Evolutionary conservation across 1,140 invertebrate species (phyloP), one percentile per base, ranked within the genome.

Genomic region (Drosophila leontia): DNA sequence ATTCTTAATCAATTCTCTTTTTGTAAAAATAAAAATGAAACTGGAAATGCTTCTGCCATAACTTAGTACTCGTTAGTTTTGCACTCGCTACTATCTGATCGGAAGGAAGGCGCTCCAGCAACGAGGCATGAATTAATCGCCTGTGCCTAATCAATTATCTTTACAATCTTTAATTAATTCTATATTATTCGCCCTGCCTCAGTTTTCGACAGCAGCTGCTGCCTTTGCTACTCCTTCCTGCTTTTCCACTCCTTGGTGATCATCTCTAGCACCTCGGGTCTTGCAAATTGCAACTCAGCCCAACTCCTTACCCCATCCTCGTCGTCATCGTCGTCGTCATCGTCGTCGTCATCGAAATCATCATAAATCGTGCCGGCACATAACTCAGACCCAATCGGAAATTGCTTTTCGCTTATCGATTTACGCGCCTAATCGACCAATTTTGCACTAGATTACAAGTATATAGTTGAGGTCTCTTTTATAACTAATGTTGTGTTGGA

Each of bases 91-190:
- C 12, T 68, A 44, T 67, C 37, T 72, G 67, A 60, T 74, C 53
- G 68, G 39, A 37, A 42, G 23, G 48, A 60, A 82, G 53, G 53
- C 53, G 13, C 53, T 39, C 4, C 53, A 37, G 35, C 35, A 86
- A 87, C 65, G 69, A 86, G 79, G 74, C 80, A 63, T 61, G 61
- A 82, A 92, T 92, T 91, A 91, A 92, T 92, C 91, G 91, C 82
- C 50, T 80, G 59, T 75, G 76, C 67, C 91, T 92, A 92, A 92
- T 92, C 91, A 92, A 92, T 92, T 92, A 92, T 92, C 91, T 92
- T 88, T 82, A 86, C 81, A 62, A 92, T 92, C 91, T 92, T 92
- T 92, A 92, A 92, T 92, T 92, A 92, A 92, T 92, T 92, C 84
- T 88, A 82, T 92, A 92, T 88, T 91, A 86, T 91, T 91, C 85